A percentile compares a stretch with the other conserved stretches of the same genome.
phyloP scores from a whole-genome alignment of 1,140 invertebrate genomes.

The Drosophila kikkawai region DNA sequence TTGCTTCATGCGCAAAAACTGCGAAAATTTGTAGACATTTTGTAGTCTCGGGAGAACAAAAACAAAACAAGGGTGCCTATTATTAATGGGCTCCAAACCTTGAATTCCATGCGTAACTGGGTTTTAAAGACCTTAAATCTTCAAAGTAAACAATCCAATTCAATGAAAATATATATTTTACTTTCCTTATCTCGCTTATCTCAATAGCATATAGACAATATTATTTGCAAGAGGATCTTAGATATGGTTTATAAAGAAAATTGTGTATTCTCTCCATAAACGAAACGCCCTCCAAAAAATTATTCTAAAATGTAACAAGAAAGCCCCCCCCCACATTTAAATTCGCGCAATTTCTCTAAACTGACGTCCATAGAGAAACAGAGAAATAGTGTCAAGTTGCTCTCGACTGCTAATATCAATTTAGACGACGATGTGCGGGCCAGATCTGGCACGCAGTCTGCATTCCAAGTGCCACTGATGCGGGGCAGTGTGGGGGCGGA shows the following conservation, averaged over 20 bases:
- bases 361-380: slow-evolving; percentile 24
- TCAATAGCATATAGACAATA: not conserved
- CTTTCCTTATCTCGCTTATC: too few relatives aligned
- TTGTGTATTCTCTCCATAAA: not conserved
- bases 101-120: not conserved
- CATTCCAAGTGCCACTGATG: slow-evolving; percentile 49
- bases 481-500: slow-evolving; percentile 33
- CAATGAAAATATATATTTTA: not conserved
- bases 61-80: not conserved
- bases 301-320: slow-evolving; percentile 1
- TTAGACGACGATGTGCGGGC: slow-evolving; percentile 26
- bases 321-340: not conserved
- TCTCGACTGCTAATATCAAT: slow-evolving; percentile 38
- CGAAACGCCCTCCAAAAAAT: slow-evolving; percentile 9
- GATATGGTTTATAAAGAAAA: not conserved
- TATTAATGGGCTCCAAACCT: rapidly evolving
- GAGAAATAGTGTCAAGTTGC: slow-evolving; percentile 50
- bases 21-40: not conserved
- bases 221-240: not conserved
- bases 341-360: slow-evolving; percentile 21
- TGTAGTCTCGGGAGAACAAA: not conserved
- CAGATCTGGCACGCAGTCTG: slow-evolving; percentile 56
- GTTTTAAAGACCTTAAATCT: not conserved
- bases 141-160: not conserved
- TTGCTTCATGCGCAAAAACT: not conserved